Conservation (phyloP, 2,113 vertebrate species). For the Holacanthus passer region DNA sequence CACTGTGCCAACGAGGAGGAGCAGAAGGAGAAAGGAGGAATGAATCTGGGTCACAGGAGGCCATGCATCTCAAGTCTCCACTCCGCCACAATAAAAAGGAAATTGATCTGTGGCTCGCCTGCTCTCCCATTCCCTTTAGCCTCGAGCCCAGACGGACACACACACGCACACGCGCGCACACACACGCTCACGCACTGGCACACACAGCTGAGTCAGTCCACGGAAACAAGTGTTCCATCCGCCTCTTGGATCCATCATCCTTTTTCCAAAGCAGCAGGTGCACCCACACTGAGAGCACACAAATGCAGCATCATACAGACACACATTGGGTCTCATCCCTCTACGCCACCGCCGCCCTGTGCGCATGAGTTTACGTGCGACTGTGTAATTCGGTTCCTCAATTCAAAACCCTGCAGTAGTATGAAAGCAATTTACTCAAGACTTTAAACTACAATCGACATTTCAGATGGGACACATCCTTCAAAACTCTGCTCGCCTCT, state of each 20-base stretch:
- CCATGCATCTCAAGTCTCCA: conserved; percentile 85
- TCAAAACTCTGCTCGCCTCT: conserved; percentile 16
- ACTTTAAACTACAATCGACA: background rate
- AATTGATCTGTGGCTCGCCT: conserved; percentile 75
- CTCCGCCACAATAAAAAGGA: conserved; percentile 79
- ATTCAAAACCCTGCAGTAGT: conserved; percentile 23
- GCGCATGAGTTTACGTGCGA: conserved; percentile 15
- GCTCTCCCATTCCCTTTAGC: conserved; percentile 55
- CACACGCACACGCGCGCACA: conserved; percentile 23
- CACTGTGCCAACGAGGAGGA: conserved; percentile 74
- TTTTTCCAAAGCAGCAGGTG: conserved; percentile 71
- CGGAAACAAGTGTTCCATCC: conserved; percentile 63
- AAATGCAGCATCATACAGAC: conserved; percentile 41
- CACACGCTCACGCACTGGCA: conserved; percentile 31
- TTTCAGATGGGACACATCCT: conserved; percentile 1
- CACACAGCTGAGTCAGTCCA: conserved; percentile 44
- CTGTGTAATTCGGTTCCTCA: conserved; percentile 23
- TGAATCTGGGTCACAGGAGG: conserved; percentile 86
- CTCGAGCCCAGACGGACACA: conserved; percentile 14
- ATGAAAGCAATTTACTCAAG: conserved; percentile 41
- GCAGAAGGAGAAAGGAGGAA: conserved; percentile 70
- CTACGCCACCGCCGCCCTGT: background rate
- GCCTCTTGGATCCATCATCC: conserved; percentile 61
- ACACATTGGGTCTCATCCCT: conserved; percentile 27
- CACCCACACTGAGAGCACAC: conserved; percentile 41